These are phyloP conservation scores for Sycobia sp. DNA, from an alignment of 1,140 invertebrate species.

Conservation along the genomic window DNA sequence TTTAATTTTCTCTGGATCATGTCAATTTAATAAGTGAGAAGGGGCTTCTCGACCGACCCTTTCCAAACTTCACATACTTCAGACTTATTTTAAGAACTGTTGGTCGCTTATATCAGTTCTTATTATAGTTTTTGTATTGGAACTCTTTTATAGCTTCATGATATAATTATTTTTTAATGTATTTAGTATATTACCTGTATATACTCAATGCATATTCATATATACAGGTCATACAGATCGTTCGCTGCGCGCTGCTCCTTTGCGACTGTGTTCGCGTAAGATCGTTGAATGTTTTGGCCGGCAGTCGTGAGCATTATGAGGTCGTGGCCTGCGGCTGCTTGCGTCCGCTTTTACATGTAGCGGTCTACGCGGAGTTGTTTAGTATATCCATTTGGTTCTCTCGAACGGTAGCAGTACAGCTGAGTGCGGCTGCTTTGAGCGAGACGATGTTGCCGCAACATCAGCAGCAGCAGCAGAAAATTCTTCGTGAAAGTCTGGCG, in stretches of 20 bases:
- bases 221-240: background rate
- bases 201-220: too few relatives aligned
- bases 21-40: too few relatives aligned
- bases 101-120: background rate
- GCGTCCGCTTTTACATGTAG: background rate
- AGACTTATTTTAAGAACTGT: background rate
- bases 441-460: background rate
- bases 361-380: too few relatives aligned
- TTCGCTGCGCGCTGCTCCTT: background rate
- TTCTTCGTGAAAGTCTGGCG: slow-evolving; percentile 23
- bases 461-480: slow-evolving; percentile 15
- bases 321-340: background rate
- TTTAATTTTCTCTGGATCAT: too few relatives aligned
- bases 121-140: background rate
- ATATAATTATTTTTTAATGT: too few relatives aligned
- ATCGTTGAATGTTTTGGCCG: slow-evolving; percentile 30
- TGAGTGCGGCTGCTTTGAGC: background rate
- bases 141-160: background rate
- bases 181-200: too few relatives aligned
- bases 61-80: too few relatives aligned
- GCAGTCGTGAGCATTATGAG: too few relatives aligned
- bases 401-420: background rate
- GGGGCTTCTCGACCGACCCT: too few relatives aligned
- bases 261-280: slow-evolving; percentile 10
- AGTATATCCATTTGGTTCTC: too few relatives aligned